Conservation (phyloP, 2,113 vertebrate genomes). For the Tiliqua scincoides region DNA sequence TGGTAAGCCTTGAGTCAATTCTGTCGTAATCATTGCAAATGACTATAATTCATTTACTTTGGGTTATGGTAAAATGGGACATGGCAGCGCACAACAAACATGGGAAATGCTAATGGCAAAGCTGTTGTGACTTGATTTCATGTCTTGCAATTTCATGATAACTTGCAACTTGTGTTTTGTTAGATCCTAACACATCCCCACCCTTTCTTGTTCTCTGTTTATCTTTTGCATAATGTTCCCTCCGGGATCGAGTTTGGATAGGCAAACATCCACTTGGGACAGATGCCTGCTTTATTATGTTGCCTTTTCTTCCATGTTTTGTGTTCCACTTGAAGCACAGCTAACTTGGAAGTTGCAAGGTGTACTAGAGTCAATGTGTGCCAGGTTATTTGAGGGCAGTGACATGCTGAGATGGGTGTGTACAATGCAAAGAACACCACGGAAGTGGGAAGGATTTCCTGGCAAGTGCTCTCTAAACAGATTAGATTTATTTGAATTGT, state of each 20-base stretch:
- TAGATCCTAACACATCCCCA: slow-evolving; percentile 57
- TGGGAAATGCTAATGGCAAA: slow-evolving; percentile 29
- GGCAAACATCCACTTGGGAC: slow-evolving; percentile 35
- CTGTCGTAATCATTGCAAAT: slow-evolving; percentile 10
- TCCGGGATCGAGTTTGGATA: slow-evolving; percentile 19
- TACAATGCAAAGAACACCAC: slow-evolving; percentile 27
- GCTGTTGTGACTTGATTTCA: slow-evolving; percentile 38
- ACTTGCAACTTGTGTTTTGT: slow-evolving; percentile 51
- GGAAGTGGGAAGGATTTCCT: slow-evolving; percentile 40
- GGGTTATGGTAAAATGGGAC: neutral
- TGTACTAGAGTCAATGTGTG: neutral
- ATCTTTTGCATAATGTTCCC: slow-evolving; percentile 32
- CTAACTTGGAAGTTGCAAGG: neutral
- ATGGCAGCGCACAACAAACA: neutral
- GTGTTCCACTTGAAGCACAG: neutral
- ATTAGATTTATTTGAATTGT: slow-evolving; percentile 41
- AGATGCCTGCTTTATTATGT: slow-evolving; percentile 13
- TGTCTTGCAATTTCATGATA: too few species aligned
- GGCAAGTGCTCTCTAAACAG: slow-evolving; percentile 36
- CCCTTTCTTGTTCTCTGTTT: slow-evolving; percentile 12
- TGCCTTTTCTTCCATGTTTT: slow-evolving; percentile 32
- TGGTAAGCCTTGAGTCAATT: neutral
- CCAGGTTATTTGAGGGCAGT: slow-evolving; percentile 49
- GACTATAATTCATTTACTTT: neutral
- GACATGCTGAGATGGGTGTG: slow-evolving; percentile 37